phyloP scores from a whole-genome alignment of 92 coral and sea anemone species.

The Paragorgia papillata region DNA sequence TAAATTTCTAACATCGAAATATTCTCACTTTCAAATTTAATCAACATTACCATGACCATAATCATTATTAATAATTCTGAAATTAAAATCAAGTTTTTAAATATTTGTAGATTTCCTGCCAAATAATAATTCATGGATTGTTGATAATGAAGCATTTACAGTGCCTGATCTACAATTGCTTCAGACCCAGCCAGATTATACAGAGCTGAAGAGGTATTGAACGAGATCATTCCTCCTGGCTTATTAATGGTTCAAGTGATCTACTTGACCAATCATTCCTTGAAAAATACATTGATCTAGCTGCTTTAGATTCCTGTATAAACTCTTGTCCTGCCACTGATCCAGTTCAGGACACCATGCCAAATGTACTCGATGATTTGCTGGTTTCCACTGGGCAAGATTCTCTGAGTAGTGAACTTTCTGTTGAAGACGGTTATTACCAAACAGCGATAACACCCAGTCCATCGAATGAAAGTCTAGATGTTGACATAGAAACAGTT shows the following conservation, averaged over 20 bases:
- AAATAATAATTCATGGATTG: conserved; percentile 33
- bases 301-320: conserved; percentile 14
- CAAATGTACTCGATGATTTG: not conserved
- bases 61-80: no score
- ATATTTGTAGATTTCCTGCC: conserved; percentile 21
- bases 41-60: no score
- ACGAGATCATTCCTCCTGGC: conserved; percentile 3
- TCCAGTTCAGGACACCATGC: not conserved
- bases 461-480: not conserved
- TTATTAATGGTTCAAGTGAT: not conserved
- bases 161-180: conserved; percentile 11
- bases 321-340: not conserved
- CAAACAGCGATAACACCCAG: no score
- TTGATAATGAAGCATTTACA: conserved; percentile 6
- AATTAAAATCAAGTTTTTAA: no score
- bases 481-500: not conserved
- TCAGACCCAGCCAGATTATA: not conserved
- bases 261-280: conserved; percentile 8
- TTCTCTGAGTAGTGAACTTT: not conserved
- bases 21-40: no score
- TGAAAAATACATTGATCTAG: conserved; percentile 32
- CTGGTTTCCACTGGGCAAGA: not conserved
- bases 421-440: not conserved
- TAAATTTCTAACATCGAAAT: no score
- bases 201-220: conserved; percentile 22